A percentile compares a stretch with the other conserved stretches of the same genome.
These are phyloP conservation scores for Silurus glanis DNA, from an alignment of 2,113 vertebrate species.

Conservation along the genomic window DNA sequence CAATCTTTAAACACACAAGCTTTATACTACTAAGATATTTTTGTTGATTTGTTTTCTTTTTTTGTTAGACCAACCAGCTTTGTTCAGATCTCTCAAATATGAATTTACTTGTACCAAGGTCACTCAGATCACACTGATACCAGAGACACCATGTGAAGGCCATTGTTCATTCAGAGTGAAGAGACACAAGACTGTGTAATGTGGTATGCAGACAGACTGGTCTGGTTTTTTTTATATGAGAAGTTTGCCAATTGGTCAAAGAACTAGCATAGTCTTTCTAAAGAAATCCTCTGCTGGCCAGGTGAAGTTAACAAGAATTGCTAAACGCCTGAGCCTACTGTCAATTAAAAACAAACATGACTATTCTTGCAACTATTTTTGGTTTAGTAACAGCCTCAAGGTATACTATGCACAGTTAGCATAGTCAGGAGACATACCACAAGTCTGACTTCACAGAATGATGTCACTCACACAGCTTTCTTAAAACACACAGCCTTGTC, in stretches of 20 bases:
- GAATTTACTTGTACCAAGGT: background rate
- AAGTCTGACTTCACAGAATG: constrained; percentile 5
- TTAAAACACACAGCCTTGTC: background rate
- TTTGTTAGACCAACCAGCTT: background rate
- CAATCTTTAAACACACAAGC: background rate
- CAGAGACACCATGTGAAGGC: background rate
- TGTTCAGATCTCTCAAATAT: background rate
- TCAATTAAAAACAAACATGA: constrained; percentile 22
- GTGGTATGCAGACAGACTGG: constrained; percentile 27
- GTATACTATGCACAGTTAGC: constrained; percentile 5
- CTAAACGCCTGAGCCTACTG: background rate
- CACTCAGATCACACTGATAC: background rate
- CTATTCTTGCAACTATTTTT: background rate
- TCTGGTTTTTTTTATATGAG: background rate
- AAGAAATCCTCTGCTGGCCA: background rate
- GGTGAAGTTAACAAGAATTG: background rate
- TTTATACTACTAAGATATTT: background rate
- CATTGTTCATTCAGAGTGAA: background rate
- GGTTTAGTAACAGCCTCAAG: background rate
- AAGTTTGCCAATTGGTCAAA: background rate
- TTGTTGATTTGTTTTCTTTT: background rate
- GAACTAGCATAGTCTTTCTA: background rate
- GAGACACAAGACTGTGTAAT: background rate
- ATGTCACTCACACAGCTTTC: background rate
- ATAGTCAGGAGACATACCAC: constrained; percentile 33